phyloP scores from a whole-genome alignment of 2,113 vertebrate genomes.

The Calypte anna region DNA sequence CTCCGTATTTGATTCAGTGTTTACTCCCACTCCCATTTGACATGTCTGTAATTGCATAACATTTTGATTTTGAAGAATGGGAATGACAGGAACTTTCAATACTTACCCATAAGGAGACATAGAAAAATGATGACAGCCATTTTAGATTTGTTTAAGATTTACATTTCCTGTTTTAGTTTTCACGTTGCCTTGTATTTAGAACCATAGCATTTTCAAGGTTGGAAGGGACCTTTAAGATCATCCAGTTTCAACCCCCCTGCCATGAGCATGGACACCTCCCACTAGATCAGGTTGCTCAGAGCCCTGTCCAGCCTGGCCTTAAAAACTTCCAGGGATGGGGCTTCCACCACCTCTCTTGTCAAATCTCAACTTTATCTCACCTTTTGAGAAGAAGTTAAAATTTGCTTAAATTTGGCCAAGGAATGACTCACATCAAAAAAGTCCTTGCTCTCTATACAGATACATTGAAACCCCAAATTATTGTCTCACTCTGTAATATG shows the following conservation, averaged over 20 bases:
- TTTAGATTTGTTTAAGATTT: not conserved
- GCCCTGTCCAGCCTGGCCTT: too few relatives aligned
- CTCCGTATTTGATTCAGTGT: not conserved
- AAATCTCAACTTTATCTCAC: not conserved
- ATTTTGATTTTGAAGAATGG: not conserved
- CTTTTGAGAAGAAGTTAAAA: not conserved
- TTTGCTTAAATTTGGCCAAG: not conserved
- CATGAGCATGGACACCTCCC: too few relatives aligned
- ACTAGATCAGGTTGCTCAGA: too few relatives aligned
- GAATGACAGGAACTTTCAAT: not conserved
- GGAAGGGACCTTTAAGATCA: too few relatives aligned
- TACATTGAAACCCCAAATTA: not conserved
- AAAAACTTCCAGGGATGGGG: too few relatives aligned
- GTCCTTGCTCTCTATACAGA: not conserved
- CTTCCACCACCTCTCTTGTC: too few relatives aligned
- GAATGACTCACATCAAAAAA: not conserved
- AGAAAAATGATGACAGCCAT: not conserved
- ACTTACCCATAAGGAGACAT: not conserved
- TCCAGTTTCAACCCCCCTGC: too few relatives aligned
- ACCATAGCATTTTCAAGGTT: too few relatives aligned
- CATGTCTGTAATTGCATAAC: not conserved
- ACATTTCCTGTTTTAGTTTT: not conserved
- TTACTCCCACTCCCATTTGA: not conserved
- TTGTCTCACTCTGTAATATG: not conserved
- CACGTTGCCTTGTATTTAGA: not conserved